Evolutionary conservation across 2,888 invertebrate species (phyloP).

Genomic region (Tipula confusa): DNA sequence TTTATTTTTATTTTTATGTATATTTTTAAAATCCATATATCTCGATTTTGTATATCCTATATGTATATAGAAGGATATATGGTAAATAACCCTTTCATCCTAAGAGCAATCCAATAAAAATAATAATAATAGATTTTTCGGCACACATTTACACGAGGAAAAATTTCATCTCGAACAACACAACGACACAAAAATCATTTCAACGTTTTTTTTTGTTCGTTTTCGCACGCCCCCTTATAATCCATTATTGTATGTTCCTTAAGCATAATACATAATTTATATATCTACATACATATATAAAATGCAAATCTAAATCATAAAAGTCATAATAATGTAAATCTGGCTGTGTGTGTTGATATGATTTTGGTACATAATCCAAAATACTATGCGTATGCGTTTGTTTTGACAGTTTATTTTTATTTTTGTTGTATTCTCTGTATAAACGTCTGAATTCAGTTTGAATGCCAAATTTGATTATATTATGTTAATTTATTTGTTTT

Average conservation of each 20-base stretch:
- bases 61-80: background rate
- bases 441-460: background rate
- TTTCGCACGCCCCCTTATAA: background rate
- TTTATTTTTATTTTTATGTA: background rate
- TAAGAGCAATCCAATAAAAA: conserved; percentile 20
- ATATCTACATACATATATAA: background rate
- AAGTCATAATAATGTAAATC: background rate
- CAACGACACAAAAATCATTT: background rate
- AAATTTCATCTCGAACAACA: too few relatives aligned
- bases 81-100: background rate
- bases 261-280: too few relatives aligned
- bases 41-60: background rate
- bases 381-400: background rate
- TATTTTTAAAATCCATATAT: background rate
- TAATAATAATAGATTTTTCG: background rate
- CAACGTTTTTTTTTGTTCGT: background rate
- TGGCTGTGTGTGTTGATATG: too few relatives aligned
- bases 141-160: background rate
- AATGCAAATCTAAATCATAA: background rate
- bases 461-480: background rate
- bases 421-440: background rate
- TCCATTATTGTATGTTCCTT: background rate
- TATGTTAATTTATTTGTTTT: conserved; percentile 25
- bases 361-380: background rate
- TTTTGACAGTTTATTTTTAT: background rate